A percentile compares a stretch with the other conserved stretches of the same genome.
Conservation (phyloP, 2,888 invertebrate genomes). For the Drosophila parthenogenetica region DNA sequence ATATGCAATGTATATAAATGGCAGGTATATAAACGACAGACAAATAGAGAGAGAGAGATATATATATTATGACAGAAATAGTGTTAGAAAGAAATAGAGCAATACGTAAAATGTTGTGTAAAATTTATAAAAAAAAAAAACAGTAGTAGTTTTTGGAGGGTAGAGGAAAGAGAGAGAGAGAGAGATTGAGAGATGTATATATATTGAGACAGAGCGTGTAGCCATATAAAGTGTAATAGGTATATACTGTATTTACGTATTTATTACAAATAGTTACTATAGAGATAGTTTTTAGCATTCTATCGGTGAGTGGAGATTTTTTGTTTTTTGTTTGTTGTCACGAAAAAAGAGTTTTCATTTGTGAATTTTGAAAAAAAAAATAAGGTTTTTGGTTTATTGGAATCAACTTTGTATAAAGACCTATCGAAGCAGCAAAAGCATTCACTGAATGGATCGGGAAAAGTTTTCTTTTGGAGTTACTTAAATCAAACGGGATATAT, state of each 20-base stretch:
- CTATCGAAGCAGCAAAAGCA: constrained; percentile 75
- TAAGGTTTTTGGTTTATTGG: background rate
- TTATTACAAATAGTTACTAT: constrained; percentile 25
- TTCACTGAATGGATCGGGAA: constrained; percentile 66
- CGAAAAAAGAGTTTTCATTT: constrained; percentile 14
- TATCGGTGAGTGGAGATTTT: constrained; percentile 28
- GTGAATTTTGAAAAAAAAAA: constrained; percentile 21
- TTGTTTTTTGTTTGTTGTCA: constrained; percentile 10
- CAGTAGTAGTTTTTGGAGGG: constrained; percentile 4
- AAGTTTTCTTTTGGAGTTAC: constrained; percentile 8
- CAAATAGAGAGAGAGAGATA: constrained; percentile 35
- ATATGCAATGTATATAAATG: constrained; percentile 67
- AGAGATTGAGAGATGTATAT: constrained; percentile 27
- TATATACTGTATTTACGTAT: constrained; percentile 33
- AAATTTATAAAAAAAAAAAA: constrained; percentile 11
- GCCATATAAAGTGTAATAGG: constrained; percentile 39
- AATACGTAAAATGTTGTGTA: constrained; percentile 44
- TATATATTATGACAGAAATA: constrained; percentile 18
- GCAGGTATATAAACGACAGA: constrained; percentile 58
- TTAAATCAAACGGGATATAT: constrained; percentile 10
- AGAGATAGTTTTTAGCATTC: constrained; percentile 25
- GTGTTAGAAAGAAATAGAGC: constrained; percentile 25
- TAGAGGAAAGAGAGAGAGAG: constrained; percentile 29
- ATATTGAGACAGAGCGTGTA: constrained; percentile 62
- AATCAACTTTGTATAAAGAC: constrained; percentile 51